phyloP scores from a whole-genome alignment of 1,140 invertebrate genomes.

The Anastatus disparis region DNA sequence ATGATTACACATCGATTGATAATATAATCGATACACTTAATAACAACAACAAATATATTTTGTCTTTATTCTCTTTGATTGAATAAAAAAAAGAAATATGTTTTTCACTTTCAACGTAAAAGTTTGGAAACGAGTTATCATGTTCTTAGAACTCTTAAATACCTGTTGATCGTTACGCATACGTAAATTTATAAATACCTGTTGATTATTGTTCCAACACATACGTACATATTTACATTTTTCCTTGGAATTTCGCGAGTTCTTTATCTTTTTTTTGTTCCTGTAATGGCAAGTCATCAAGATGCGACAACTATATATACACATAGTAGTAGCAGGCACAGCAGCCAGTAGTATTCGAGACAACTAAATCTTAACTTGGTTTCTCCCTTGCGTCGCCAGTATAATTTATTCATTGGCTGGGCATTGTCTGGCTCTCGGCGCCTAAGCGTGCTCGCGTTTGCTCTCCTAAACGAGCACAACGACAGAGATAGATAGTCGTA shows the following conservation, averaged over 20 bases:
- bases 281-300: too few species aligned
- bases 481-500: slow-evolving; percentile 39
- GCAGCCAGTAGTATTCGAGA: neutral
- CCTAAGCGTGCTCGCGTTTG: slow-evolving; percentile 21
- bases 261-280: too few species aligned
- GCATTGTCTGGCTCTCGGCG: slow-evolving; percentile 34
- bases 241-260: too few species aligned
- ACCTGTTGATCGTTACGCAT: neutral
- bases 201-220: neutral
- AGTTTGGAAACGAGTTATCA: too few species aligned
- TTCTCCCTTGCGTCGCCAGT: neutral
- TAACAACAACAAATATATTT: too few species aligned
- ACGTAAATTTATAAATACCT: neutral
- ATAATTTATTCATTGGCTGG: slow-evolving; percentile 42
- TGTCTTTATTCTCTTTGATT: too few species aligned
- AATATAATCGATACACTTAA: too few species aligned
- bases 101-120: too few species aligned
- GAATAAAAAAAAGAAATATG: too few species aligned
- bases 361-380: slow-evolving; percentile 34
- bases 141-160: too few species aligned
- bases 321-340: neutral
- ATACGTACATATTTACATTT: too few species aligned
- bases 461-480: slow-evolving; percentile 28
- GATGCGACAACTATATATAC: neutral
- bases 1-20: too few species aligned